Base-by-base conservation (phyloP, 92 coral and sea anemone genomes). In the Epizoanthus illoricatus region DNA sequence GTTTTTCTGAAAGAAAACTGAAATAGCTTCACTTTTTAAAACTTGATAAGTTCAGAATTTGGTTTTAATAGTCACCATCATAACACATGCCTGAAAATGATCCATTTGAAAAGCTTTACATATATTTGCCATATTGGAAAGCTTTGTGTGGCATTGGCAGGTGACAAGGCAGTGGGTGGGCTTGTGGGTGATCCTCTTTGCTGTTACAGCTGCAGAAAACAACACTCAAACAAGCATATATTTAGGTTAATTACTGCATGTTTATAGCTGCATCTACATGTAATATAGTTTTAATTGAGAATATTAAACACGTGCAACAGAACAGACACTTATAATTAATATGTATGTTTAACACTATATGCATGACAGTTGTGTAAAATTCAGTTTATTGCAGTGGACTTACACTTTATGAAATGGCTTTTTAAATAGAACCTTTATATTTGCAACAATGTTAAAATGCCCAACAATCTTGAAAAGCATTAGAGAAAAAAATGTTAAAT, bases 191-290 rank as follows among this genome's bases (percentile, higher is more conserved):
- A 45, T 76, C 56, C 57, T 2, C 41, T 24, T 59, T 62, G 71
- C 81, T 61, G 33, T 19, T 58, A 76, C 81, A 76, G 56, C 81
- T 76, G 81, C 17, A 21, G 42, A 45, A 76, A 21, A 76, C 5
- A 75, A 75, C 16, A 76, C 81, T 76, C 59, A 76, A 76, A 60
- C 79, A 75, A 41, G 59, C 81, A 76, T 36, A 10, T 7, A 76
- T 40, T 60, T 61, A 17, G 5, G 61, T 28, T 20, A 54, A 67
- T 0, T 12, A 67, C 18, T 8, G 5, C 36, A 68, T 3, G 40
- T 40, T 68, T 9, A 33, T 68, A 19, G 36, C 8, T 5, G 11
- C 28, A 64, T 64, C 9, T 11, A 13, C 18, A 21, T 20, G 4
- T 7, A 9, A 64, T 13, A 18, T 61, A 18, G 17, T 5, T 5